Base-by-base conservation (phyloP, 2,888 invertebrate genomes). In the Dinocampus coccinellae region DNA sequence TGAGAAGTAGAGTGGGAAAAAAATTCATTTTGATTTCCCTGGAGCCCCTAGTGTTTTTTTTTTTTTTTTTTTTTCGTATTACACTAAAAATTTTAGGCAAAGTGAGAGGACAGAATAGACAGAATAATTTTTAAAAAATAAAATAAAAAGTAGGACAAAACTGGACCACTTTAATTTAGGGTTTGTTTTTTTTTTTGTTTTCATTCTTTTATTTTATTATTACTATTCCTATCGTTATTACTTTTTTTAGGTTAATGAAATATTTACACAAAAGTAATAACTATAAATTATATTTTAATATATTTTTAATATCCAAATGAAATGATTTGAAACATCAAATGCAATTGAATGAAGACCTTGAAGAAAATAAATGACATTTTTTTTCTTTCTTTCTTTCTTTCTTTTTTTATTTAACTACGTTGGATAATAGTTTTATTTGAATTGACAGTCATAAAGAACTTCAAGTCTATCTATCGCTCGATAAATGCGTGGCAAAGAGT, bases 401-500 rank as follows among this genome's bases (percentile, higher is more conserved):
- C n/a, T n/a, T n/a, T n/a, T n/a, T n/a, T n/a, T n/a, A n/a, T n/a
- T 13, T 39, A 3, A 39, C 39, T n/a, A 39, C 13, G 13, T 9
- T 39, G n/a, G n/a, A 47, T 47, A 22, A 53, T 22, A 22, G 13
- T 55, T 55, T 26, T 55, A 26, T 55, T 55, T 55, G 24, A 3
- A 55, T 55, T 55, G 55, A 11, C 55, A 26, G 55, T 55, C 55
- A 26, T 55, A 55, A 55, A 55, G n/a, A 55, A 13, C 13, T 22
- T 24, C 55, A 55, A 55, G 22, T 55, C 26, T 26, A 55, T 55
- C 10, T 22, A 9, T n/a, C 9, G 24, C n/a, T 24, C 22, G 26
- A 60, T 22, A 20, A 60, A 60, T 60, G 60, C 60, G 60, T 60
- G 60, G 60, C 16, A 60, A 60, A 60, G 60, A 60, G 60, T 60